A percentile compares a stretch with the other conserved stretches of the same genome.
Evolutionary conservation across 37 sponge, comb jelly and placozoan species (phyloP).

Genomic region (Aplysina aerophoba): DNA sequence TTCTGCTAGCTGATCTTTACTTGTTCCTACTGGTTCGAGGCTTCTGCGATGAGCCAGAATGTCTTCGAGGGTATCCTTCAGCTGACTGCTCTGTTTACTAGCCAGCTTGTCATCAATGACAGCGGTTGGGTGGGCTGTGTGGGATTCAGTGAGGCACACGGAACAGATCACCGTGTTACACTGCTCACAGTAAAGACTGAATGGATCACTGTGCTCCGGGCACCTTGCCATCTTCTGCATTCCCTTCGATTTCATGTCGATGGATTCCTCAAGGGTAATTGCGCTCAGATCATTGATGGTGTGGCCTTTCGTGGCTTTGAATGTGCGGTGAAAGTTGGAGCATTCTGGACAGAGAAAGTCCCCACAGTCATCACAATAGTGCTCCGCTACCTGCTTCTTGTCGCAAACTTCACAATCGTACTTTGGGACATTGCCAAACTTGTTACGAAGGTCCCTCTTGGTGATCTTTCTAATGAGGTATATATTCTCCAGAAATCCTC

Average conservation of each 20-base stretch:
- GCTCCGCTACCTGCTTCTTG: not conserved
- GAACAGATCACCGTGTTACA: not conserved
- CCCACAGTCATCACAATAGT: conserved; percentile 15
- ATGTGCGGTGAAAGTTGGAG: not conserved
- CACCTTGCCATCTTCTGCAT: not conserved
- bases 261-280: not conserved
- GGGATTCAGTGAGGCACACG: conserved; percentile 20
- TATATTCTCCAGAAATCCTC: not conserved
- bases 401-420: conserved; percentile 16
- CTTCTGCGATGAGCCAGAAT: not conserved
- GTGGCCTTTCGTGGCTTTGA: conserved; percentile 26
- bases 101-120: conserved; percentile 27
- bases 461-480: conserved; percentile 6
- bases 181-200: conserved; percentile 19
- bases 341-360: conserved; percentile 22
- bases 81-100: not conserved
- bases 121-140: conserved; percentile 34
- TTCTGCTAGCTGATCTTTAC: conserved; percentile 7
- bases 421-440: not conserved
- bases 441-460: not conserved
- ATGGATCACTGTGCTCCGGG: not conserved
- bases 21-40: not conserved
- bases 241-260: conserved; percentile 12
- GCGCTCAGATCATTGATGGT: not conserved
- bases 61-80: not conserved